A percentile compares a stretch with the other conserved stretches of the same genome.
Evolutionary conservation across 1,140 invertebrate genomes (phyloP).

Genomic region (Onthophagus taurus): DNA sequence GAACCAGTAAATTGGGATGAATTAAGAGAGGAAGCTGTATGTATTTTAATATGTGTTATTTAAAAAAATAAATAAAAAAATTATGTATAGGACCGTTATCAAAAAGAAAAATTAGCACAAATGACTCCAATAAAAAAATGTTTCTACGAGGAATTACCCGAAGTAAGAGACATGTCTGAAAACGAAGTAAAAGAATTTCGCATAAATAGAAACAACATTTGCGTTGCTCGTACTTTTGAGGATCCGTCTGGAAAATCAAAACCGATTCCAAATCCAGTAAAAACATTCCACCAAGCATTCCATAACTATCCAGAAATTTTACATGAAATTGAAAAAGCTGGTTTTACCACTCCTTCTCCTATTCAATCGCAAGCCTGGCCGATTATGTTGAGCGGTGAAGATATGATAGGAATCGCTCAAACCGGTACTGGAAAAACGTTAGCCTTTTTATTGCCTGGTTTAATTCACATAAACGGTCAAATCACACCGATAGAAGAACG

Average conservation of each 20-base stretch:
- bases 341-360: constrained; percentile 76
- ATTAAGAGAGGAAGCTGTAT: constrained; percentile 30
- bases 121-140: constrained; percentile 63
- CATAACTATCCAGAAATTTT: constrained; percentile 72
- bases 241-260: constrained; percentile 34
- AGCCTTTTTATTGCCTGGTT: constrained; percentile 81
- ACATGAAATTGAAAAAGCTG: constrained; percentile 69
- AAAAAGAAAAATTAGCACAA: constrained; percentile 49
- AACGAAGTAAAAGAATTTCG: constrained; percentile 54
- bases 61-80: constrained; percentile 25
- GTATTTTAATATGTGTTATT: constrained; percentile 32
- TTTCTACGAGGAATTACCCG: constrained; percentile 74
- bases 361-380: constrained; percentile 91
- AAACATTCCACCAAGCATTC: constrained; percentile 79
- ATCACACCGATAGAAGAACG: constrained; percentile 53
- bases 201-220: constrained; percentile 59
- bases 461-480: constrained; percentile 51
- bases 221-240: constrained; percentile 35
- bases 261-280: constrained; percentile 72
- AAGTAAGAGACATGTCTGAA: constrained; percentile 52
- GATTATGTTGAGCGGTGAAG: constrained; percentile 70
- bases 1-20: constrained; percentile 37
- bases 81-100: constrained; percentile 40
- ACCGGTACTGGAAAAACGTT: constrained; percentile 83
- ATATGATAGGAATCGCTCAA: constrained; percentile 90